Evolutionary conservation across 1,140 invertebrate species (phyloP).

Genomic region (Caenorhabditis latens): DNA sequence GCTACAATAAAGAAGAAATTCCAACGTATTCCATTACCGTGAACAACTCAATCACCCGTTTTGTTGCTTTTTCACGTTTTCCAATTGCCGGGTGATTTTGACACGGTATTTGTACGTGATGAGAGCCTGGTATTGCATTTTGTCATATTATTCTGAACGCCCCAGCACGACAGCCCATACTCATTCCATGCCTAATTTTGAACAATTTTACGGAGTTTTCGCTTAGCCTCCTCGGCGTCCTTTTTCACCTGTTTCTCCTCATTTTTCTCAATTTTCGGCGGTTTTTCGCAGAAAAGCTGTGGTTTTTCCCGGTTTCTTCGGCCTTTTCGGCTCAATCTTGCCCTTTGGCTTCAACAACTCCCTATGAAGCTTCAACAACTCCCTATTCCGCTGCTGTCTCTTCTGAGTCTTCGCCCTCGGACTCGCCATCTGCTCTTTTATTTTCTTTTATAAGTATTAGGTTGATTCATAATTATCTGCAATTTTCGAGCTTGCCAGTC

Average conservation of each 20-base stretch:
- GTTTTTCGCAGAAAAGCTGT: too few species aligned
- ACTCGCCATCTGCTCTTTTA: slow-evolving; percentile 21
- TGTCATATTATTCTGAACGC: too few species aligned
- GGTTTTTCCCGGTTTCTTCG: slow-evolving; percentile 62
- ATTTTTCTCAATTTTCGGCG: slow-evolving; percentile 69
- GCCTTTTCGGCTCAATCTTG: neutral
- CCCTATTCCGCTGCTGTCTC: slow-evolving; percentile 80
- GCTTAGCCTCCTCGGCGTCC: slow-evolving; percentile 65
- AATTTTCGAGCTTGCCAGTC: too few species aligned
- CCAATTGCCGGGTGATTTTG: slow-evolving; percentile 94
- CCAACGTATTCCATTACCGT: too few species aligned
- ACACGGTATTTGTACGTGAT: slow-evolving; percentile 90
- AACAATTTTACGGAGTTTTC: neutral
- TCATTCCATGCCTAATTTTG: neutral
- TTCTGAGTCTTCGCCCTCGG: slow-evolving; percentile 60
- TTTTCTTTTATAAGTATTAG: too few species aligned
- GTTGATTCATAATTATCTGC: too few species aligned
- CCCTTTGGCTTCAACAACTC: slow-evolving; percentile 80
- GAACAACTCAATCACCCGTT: slow-evolving; percentile 90
- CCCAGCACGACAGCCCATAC: too few species aligned
- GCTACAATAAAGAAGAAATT: too few species aligned
- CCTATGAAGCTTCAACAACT: slow-evolving; percentile 91
- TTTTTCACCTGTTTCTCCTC: slow-evolving; percentile 69
- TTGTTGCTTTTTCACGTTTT: slow-evolving; percentile 94
- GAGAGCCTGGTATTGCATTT: slow-evolving; percentile 81